phyloP scores from a whole-genome alignment of 2,113 vertebrate species.

The Sinocyclocheilus anshuiensis region DNA sequence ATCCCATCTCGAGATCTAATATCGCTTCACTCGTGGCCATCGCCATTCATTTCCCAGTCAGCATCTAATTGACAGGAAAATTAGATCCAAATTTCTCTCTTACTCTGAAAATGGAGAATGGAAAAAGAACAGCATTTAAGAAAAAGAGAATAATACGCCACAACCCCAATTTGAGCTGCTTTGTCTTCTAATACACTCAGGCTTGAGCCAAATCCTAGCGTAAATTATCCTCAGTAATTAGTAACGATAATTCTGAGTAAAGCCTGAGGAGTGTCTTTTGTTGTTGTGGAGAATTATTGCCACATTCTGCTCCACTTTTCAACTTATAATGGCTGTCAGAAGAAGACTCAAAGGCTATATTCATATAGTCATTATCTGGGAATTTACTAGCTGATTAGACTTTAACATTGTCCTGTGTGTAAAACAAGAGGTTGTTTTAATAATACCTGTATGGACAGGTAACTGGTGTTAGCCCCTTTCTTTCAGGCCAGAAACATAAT shows the following conservation, averaged over 20 bases:
- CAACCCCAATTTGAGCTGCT: slow-evolving; percentile 26
- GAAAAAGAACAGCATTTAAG: neutral
- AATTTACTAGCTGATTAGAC: no score
- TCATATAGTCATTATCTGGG: no score
- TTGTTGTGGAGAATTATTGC: neutral
- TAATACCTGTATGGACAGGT: no score
- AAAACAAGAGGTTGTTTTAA: no score
- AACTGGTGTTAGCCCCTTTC: neutral
- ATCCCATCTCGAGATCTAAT: slow-evolving; percentile 39
- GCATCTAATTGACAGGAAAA: slow-evolving; percentile 50
- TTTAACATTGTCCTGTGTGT: no score
- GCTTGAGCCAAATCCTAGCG: slow-evolving; percentile 39
- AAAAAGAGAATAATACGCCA: neutral
- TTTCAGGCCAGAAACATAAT: no score
- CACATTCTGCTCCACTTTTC: no score
- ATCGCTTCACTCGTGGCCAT: slow-evolving; percentile 11
- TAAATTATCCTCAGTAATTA: slow-evolving; percentile 49
- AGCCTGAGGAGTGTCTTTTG: neutral
- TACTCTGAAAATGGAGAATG: neutral
- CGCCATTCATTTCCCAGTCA: slow-evolving; percentile 30
- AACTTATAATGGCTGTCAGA: no score
- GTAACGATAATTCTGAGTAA: slow-evolving; percentile 21
- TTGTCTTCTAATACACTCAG: slow-evolving; percentile 40
- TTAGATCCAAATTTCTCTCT: slow-evolving; percentile 36
- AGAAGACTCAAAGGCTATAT: no score